Base-by-base conservation (phyloP, 2,888 invertebrate genomes). In the Digitonthophagus gazella region DNA sequence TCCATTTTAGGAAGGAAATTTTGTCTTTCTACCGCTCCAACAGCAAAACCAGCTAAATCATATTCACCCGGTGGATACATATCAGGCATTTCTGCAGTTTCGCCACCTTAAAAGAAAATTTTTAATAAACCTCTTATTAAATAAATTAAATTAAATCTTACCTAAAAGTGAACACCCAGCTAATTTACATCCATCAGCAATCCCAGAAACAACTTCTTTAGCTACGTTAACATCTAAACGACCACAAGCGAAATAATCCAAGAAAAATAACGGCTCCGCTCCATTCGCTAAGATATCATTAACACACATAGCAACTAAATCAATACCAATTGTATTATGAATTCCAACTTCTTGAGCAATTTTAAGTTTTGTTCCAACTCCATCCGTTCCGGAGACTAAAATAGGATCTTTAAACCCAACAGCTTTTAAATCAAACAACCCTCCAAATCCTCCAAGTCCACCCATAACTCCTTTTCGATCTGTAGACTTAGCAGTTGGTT, bases 81-180 rank as follows among this genome's bases (percentile, higher is more conserved):
- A 0, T 94, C 92, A 0, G 98, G 98, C 97, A 98, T 97, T 84
- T 97, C 97, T 0, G 98, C 98, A 1, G 98, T 98, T 84, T 98
- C 98, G 0, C 98, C 98, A 71, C 90, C 92, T 97, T 75, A 0
- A 79, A 77, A 72, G n/a, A 54, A 44, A 28, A 18, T n/a, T 15
- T 54, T 44, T n/a, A 15, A 65, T 56, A 66, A n/a, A 18, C 2
- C 15, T 65, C 2, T 8, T 3, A 18, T 61, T 61, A 70, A 67
- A 28, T n/a, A 67, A 67, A 61, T 54, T 18, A 15, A 66, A 65
- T 58, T 64, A n/a, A 66, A 57, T 3, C 8, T 3, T 65, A 70
- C 97, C 96, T 75, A 96, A 86, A 67, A 97, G 84, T 11, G 96
- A 92, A 82, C 98, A 98, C 0, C 92, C 93, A 0, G 97, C 92